Base-by-base conservation (phyloP, 1,140 invertebrate species). In the Ceratosolen fusciceps region DNA sequence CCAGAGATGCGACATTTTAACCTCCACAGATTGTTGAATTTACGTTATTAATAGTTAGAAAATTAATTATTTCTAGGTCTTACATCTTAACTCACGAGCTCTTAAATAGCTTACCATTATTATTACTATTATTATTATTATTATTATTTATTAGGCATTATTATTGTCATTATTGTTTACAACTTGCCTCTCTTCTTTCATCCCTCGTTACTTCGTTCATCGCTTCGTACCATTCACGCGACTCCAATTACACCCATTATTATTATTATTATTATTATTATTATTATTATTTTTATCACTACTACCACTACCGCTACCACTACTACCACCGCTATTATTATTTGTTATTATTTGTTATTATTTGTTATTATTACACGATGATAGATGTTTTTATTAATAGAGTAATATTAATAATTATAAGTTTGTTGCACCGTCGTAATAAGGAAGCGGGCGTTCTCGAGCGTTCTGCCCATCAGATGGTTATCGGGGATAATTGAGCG, bases 21-120 rank as follows among this genome's bases (percentile, higher is more conserved):
- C 31, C 84, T 83, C 82, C 80, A 81, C 62, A 85, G 72, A 87
- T 90, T 90, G 89, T 90, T 90, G 87, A 89, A 87, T 90, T 90
- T 87, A 89, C 82, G 88, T 90, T 90, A 88, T 88, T 83, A 74
- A 82, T 85, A 86, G 86, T 83, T 88, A 89, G 87, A 77, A 67
- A 88, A 83, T 88, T 87, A 82, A 82, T 86, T 83, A 83, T 85
- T 85, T 81, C 78, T 84, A 81, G 68, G 73, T 80, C 81, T 70
- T 62, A 86, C 34, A 72, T n/a, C n/a, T n/a, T n/a, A n/a, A n/a
- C n/a, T n/a, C n/a, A n/a, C n/a, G n/a, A n/a, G n/a, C 62, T 78
- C 47, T 78, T 72, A 70, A 43, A 43, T 5, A 5, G 39, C 39
- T 16, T 52, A 52, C 10, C 19, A 19, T 14, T 52, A 52, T 52